phyloP scores from a whole-genome alignment of 2,888 invertebrate species.

The Aspidapion aeneum region DNA sequence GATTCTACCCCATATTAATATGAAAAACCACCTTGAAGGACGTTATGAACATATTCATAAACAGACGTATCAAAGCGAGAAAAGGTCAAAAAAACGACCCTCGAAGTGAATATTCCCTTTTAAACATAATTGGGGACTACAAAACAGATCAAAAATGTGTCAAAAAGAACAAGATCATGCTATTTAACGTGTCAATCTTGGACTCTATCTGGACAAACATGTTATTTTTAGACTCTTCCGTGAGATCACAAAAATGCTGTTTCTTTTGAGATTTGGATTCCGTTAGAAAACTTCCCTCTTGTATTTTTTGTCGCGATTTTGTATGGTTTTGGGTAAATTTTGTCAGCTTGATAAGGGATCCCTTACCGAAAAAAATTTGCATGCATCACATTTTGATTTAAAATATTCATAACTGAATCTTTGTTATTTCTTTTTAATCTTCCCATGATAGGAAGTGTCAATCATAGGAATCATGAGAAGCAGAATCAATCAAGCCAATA shows the following conservation, averaged over 20 bases:
- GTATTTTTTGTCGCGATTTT: background rate
- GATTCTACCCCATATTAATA: background rate
- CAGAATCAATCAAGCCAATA: background rate
- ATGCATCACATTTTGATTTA: background rate
- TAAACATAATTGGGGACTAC: constrained; percentile 43
- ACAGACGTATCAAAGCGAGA: constrained; percentile 7
- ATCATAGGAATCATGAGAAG: too few species aligned
- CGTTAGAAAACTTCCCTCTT: background rate
- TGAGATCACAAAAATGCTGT: background rate
- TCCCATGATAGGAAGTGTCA: background rate
- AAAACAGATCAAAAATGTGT: constrained; percentile 44
- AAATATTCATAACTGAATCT: background rate
- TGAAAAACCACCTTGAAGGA: constrained; percentile 8
- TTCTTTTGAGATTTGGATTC: background rate
- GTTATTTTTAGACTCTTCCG: constrained; percentile 29
- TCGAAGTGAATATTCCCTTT: constrained; percentile 35
- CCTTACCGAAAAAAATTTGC: background rate
- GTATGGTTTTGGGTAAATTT: background rate
- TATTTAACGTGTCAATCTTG: constrained; percentile 33
- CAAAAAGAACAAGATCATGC: constrained; percentile 28
- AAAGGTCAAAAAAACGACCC: constrained; percentile 25
- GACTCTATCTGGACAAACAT: constrained; percentile 31
- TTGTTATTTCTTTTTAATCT: background rate
- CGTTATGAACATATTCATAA: constrained; percentile 23
- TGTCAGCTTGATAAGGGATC: background rate